A percentile compares a stretch with the other conserved stretches of the same genome.
phyloP scores from a whole-genome alignment of 2,113 vertebrate genomes.

The Bambusicola thoracicus region DNA sequence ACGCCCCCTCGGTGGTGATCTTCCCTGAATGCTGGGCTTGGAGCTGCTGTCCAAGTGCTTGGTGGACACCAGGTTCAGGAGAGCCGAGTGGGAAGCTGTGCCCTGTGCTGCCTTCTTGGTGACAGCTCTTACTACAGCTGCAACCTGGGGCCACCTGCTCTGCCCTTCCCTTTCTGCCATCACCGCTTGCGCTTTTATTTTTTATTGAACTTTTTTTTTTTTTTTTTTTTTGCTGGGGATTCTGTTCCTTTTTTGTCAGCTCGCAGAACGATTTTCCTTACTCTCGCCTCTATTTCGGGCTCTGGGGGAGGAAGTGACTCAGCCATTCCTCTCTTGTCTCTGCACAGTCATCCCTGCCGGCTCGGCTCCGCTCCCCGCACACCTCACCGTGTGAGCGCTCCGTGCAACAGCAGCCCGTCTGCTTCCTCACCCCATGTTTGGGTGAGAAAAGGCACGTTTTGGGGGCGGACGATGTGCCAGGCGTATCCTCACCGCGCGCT shows the following conservation, averaged over 20 bases:
- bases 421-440: fast-evolving
- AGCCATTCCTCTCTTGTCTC: constrained; percentile 30
- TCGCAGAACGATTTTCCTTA: not conserved
- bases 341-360: constrained; percentile 21
- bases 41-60: not conserved
- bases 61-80: not conserved
- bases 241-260: constrained; percentile 56
- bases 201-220: too few species aligned
- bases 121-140: not conserved
- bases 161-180: not conserved
- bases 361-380: not conserved
- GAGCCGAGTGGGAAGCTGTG: not conserved
- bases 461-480: not conserved
- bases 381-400: not conserved
- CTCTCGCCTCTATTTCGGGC: constrained; percentile 11
- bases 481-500: not conserved
- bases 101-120: not conserved
- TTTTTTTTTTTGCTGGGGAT: not conserved
- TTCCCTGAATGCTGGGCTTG: not conserved
- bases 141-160: not conserved
- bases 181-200: not conserved
- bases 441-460: not conserved
- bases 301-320: constrained; percentile 62
- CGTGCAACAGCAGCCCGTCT: not conserved
- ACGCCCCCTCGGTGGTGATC: not conserved